Conservation (phyloP, 2,797 vertebrate species). For the Aulostomus chinensis region DNA sequence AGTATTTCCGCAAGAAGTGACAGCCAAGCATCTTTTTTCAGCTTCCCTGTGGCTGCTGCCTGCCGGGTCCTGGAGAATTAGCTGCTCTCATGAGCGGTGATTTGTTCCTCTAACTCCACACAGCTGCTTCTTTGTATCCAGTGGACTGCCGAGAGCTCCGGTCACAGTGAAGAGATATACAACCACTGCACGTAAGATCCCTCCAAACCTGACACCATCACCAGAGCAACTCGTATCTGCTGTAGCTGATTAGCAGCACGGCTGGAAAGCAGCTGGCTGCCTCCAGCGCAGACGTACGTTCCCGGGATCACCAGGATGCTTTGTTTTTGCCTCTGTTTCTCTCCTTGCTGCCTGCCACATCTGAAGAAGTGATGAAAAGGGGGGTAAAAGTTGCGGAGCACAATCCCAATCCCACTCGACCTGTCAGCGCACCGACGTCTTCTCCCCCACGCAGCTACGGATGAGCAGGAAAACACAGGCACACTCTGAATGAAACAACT, state of each 20-base stretch:
- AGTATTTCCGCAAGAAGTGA: slow-evolving; percentile 43
- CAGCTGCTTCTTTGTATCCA: slow-evolving; percentile 57
- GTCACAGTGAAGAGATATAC: slow-evolving; percentile 27
- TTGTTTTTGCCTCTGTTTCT: slow-evolving; percentile 28
- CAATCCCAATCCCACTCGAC: slow-evolving; percentile 23
- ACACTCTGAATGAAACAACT: slow-evolving; percentile 20
- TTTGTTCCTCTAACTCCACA: slow-evolving; percentile 30
- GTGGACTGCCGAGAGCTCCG: slow-evolving; percentile 5
- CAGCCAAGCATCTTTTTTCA: slow-evolving; percentile 43
- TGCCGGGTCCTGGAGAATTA: slow-evolving; percentile 10
- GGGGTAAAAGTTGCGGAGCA: slow-evolving; percentile 53
- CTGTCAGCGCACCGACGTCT: slow-evolving; percentile 31
- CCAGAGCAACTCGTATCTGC: slow-evolving; percentile 42
- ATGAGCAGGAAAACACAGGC: slow-evolving; percentile 27
- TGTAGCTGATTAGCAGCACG: slow-evolving; percentile 52
- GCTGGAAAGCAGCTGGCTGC: slow-evolving; percentile 64
- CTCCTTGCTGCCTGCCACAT: slow-evolving; percentile 25
- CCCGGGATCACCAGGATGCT: slow-evolving; percentile 19
- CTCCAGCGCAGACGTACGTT: slow-evolving; percentile 57
- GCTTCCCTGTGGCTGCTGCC: slow-evolving; percentile 25
- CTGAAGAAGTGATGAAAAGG: slow-evolving; percentile 37
- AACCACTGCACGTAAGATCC: slow-evolving; percentile 2
- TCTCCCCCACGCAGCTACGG: slow-evolving; percentile 17
- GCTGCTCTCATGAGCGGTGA: slow-evolving; percentile 33
- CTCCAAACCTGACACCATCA: slow-evolving; percentile 25